Evolutionary conservation across 2,888 invertebrate species (phyloP).

Genomic region (Anthrax anthrax): DNA sequence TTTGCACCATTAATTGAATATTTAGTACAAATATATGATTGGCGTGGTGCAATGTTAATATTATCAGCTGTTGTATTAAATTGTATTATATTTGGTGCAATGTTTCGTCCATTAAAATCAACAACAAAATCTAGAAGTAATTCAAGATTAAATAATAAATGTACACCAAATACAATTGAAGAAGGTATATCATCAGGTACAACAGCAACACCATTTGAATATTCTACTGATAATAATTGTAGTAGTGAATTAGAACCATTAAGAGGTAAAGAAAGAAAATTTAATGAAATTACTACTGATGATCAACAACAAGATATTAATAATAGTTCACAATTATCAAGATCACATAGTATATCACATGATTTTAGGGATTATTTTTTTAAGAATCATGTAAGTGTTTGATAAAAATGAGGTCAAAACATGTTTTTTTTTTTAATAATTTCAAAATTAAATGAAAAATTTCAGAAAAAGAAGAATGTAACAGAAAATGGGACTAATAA

Average conservation of each 20-base stretch:
- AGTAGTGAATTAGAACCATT: slow-evolving; percentile 17
- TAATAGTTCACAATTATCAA: slow-evolving; percentile 21
- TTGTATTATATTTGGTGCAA: slow-evolving; percentile 77
- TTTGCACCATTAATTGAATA: slow-evolving; percentile 67
- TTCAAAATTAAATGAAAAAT: too few species aligned
- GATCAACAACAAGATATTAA: slow-evolving; percentile 11
- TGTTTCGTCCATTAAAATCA: slow-evolving; percentile 68
- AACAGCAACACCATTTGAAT: slow-evolving; percentile 14
- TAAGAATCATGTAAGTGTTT: slow-evolving; percentile 7
- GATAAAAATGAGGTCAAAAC: too few species aligned
- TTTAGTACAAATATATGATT: slow-evolving; percentile 58
- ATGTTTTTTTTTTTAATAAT: too few species aligned
- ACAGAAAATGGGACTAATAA: too few species aligned
- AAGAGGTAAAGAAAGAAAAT: slow-evolving; percentile 13
- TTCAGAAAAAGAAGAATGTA: too few species aligned
- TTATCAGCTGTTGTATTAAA: slow-evolving; percentile 71
- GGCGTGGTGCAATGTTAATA: slow-evolving; percentile 78
- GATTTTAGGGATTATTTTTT: slow-evolving; percentile 3
- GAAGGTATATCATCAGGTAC: slow-evolving; percentile 17
- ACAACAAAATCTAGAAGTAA: slow-evolving; percentile 12
- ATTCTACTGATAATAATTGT: slow-evolving; percentile 11
- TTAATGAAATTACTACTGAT: too few species aligned
- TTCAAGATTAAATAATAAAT: slow-evolving; percentile 12
- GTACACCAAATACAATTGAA: too few species aligned
- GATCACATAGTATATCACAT: slow-evolving; percentile 31